phyloP scores from a whole-genome alignment of 2,797 vertebrate species.

The Cossypha heuglini region DNA sequence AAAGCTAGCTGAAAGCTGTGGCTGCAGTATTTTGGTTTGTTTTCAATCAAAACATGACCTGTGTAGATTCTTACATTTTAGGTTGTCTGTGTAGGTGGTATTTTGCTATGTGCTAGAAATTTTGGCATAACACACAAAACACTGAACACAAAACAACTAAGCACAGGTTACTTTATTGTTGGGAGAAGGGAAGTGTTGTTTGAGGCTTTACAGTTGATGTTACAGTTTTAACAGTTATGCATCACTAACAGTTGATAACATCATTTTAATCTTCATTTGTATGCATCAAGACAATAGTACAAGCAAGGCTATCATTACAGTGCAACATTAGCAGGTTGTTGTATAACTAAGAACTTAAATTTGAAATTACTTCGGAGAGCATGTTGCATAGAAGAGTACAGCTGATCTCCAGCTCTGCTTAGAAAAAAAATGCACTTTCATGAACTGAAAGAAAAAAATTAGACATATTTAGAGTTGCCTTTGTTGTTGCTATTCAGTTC shows the following conservation, averaged over 20 bases:
- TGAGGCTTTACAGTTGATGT: constrained; percentile 5
- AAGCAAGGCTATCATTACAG: neutral
- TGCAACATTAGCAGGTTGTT: neutral
- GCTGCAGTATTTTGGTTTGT: neutral
- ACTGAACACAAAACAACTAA: neutral
- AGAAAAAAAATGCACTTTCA: neutral
- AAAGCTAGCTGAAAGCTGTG: neutral
- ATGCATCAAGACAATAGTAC: neutral
- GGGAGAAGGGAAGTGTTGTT: neutral
- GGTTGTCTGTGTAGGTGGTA: neutral
- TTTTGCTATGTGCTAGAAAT: neutral
- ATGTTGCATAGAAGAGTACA: neutral
- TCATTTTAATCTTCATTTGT: constrained; percentile 26
- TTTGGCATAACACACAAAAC: neutral
- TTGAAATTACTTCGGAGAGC: neutral
- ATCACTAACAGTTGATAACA: neutral
- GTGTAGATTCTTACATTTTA: neutral
- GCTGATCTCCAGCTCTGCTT: constrained; percentile 7
- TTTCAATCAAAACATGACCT: neutral
- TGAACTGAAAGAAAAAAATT: neutral
- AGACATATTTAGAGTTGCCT: neutral
- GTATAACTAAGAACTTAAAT: neutral
- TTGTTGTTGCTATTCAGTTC: neutral
- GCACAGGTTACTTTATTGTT: constrained; percentile 27
- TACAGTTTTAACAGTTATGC: neutral